Conservation (phyloP, 2,797 vertebrate genomes). For the Gadopsis marmoratus region DNA sequence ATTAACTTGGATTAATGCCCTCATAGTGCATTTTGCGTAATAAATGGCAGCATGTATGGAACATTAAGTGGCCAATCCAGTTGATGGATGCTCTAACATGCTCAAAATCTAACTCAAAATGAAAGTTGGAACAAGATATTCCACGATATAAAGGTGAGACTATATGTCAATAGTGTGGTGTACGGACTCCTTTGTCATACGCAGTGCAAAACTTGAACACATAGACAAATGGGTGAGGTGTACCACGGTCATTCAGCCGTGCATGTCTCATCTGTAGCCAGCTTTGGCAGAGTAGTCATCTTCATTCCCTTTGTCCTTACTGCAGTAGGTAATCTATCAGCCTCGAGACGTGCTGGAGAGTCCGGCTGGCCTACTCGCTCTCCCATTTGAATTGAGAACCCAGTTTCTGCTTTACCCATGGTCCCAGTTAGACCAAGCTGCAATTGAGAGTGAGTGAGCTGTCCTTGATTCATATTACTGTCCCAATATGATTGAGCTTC, state of each 20-base stretch:
- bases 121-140: slow-evolving; percentile 78
- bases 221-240: slow-evolving; percentile 87
- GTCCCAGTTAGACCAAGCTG: slow-evolving; percentile 83
- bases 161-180: slow-evolving; percentile 82
- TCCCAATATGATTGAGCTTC: slow-evolving; percentile 87
- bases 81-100: slow-evolving; percentile 73
- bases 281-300: slow-evolving; percentile 89
- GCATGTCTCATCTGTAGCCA: slow-evolving; percentile 88
- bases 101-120: slow-evolving; percentile 68
- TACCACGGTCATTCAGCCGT: slow-evolving; percentile 84
- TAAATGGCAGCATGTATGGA: slow-evolving; percentile 60
- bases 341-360: slow-evolving; percentile 83
- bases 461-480: slow-evolving; percentile 88
- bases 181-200: slow-evolving; percentile 82
- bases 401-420: slow-evolving; percentile 79
- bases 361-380: slow-evolving; percentile 84
- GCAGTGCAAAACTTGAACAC: slow-evolving; percentile 84
- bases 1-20: slow-evolving; percentile 56
- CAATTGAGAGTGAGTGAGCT: slow-evolving; percentile 89
- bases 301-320: slow-evolving; percentile 90
- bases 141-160: slow-evolving; percentile 69
- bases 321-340: slow-evolving; percentile 88
- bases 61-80: slow-evolving; percentile 68
- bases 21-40: slow-evolving; percentile 50
- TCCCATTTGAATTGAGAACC: slow-evolving; percentile 89